A percentile compares a stretch with the other conserved stretches of the same genome.
phyloP scores from a whole-genome alignment of 2,113 vertebrate species.

The Columba janthina region DNA sequence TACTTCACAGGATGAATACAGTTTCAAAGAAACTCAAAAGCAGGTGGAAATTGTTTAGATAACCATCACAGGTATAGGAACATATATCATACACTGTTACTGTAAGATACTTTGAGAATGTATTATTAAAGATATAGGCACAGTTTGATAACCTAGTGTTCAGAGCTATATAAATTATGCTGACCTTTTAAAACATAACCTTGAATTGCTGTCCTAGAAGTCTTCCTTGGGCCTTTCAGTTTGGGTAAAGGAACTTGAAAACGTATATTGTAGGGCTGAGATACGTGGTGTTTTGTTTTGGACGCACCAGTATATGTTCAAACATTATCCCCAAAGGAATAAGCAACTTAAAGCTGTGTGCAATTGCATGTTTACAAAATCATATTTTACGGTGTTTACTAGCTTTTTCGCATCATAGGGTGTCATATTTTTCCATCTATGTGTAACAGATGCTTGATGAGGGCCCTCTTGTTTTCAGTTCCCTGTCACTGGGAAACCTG shows the following conservation, averaged over 20 bases:
- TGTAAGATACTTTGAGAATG: background rate
- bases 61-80: background rate
- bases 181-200: background rate
- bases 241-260: background rate
- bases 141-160: too few species aligned
- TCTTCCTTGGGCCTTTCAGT: background rate
- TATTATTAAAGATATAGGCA: background rate
- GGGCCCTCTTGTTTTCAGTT: background rate
- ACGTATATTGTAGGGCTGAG: background rate
- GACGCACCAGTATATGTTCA: rapidly evolving
- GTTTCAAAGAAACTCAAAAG: background rate
- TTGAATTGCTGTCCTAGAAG: background rate
- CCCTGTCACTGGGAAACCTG: background rate
- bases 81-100: background rate
- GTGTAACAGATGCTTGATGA: background rate
- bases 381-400: background rate
- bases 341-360: background rate
- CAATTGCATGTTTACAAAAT: background rate
- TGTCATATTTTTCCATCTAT: background rate
- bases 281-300: background rate
- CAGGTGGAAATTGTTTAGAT: background rate
- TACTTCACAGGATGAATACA: background rate
- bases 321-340: background rate
- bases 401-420: background rate
- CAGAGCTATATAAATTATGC: too few species aligned